Evolutionary conservation across 2,888 invertebrate species (phyloP).

Genomic region (Drosophila subsilvestris): DNA sequence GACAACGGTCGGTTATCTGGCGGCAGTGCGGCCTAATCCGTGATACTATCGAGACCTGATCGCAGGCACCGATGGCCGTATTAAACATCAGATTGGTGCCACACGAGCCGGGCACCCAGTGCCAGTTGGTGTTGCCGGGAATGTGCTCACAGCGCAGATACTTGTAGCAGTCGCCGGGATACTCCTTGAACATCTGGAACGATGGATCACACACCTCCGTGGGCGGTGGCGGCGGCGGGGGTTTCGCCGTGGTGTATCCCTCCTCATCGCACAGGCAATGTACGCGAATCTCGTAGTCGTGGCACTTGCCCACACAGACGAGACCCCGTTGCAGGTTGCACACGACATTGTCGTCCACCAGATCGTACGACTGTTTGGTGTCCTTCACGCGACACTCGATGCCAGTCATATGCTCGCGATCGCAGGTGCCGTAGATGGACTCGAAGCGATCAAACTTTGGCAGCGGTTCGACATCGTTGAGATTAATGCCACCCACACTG

Average conservation of each 20-base stretch:
- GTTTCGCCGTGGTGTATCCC: too few relatives aligned
- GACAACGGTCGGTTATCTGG: constrained; percentile 60
- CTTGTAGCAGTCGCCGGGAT: constrained; percentile 88
- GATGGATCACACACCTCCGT: constrained; percentile 83
- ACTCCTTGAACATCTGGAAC: constrained; percentile 86
- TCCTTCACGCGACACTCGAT: constrained; percentile 90
- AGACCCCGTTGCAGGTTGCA: constrained; percentile 91
- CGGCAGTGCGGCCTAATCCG: constrained; percentile 87
- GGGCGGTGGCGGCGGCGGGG: constrained; percentile 43
- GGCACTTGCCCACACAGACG: constrained; percentile 88
- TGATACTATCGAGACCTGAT: constrained; percentile 87
- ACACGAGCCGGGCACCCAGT: constrained; percentile 88
- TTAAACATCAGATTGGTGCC: constrained; percentile 88
- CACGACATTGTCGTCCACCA: constrained; percentile 90
- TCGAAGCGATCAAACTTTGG: constrained; percentile 82
- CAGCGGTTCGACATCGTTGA: constrained; percentile 81
- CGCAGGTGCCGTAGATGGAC: constrained; percentile 86
- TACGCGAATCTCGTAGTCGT: constrained; percentile 93
- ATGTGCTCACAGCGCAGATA: constrained; percentile 89
- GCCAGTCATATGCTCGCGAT: constrained; percentile 87
- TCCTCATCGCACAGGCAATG: constrained; percentile 87
- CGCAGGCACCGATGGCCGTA: constrained; percentile 87
- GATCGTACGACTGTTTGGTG: constrained; percentile 87
- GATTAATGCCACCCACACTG: constrained; percentile 59
- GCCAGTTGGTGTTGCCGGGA: constrained; percentile 80